Conservation (phyloP, 2,113 vertebrate genomes). For the Chaetodon auriga region DNA sequence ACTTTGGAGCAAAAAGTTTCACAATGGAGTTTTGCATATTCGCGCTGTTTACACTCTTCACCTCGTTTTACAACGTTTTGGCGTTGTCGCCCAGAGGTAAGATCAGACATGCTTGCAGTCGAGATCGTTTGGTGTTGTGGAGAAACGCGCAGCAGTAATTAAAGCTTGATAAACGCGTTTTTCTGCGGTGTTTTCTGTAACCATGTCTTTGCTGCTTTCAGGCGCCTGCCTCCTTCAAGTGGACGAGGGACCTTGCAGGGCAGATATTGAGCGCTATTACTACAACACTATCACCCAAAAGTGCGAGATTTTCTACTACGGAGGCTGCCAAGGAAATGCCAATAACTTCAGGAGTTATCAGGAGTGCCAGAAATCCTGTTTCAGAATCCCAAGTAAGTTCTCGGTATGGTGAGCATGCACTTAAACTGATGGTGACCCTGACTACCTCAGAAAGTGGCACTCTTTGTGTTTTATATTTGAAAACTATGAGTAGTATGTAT, state of each 20-base stretch:
- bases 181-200: not conserved
- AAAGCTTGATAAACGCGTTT: not conserved
- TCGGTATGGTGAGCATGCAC: not conserved
- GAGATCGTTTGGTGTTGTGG: not conserved
- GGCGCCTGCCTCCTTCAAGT: slow-evolving; percentile 87
- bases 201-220: slow-evolving; percentile 37
- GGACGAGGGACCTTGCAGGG: slow-evolving; percentile 87
- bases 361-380: slow-evolving; percentile 89
- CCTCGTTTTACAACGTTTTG: slow-evolving; percentile 47
- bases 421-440: not conserved
- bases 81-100: slow-evolving; percentile 70
- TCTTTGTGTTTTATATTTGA: not conserved
- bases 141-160: not conserved
- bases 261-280: slow-evolving; percentile 81
- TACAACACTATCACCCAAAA: slow-evolving; percentile 89
- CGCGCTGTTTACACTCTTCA: slow-evolving; percentile 50
- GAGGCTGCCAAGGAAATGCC: slow-evolving; percentile 90
- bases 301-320: slow-evolving; percentile 89
- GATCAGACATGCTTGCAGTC: slow-evolving; percentile 29
- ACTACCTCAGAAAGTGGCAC: not conserved
- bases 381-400: slow-evolving; percentile 90
- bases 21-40: slow-evolving; percentile 74
- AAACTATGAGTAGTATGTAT: not conserved
- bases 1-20: slow-evolving; percentile 8
- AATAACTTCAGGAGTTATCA: slow-evolving; percentile 89